A percentile compares a stretch with the other conserved stretches of the same genome.
These are phyloP conservation scores for Sphecodes monilicornis DNA, from an alignment of 2,888 invertebrate species.

Conservation along the genomic window DNA sequence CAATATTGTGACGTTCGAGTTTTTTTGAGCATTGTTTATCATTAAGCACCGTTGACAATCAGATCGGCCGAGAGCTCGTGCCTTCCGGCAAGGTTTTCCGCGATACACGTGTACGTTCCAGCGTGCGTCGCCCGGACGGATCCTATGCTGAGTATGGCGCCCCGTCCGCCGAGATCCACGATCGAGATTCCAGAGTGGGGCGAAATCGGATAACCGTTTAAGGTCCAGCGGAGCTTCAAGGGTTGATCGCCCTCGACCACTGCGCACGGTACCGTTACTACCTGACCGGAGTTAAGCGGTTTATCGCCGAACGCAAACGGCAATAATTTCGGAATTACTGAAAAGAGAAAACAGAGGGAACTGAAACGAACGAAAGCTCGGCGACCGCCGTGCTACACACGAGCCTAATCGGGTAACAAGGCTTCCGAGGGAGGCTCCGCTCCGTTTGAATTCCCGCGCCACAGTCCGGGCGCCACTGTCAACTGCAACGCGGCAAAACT, in stretches of 20 bases:
- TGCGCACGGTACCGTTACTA: conserved; percentile 87
- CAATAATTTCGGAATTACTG: conserved; percentile 83
- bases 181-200: conserved; percentile 85
- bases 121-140: conserved; percentile 86
- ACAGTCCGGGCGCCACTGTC: neutral
- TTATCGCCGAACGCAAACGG: conserved; percentile 87
- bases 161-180: conserved; percentile 88
- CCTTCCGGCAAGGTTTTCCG: conserved; percentile 86
- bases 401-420: neutral
- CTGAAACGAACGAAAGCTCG: conserved; percentile 13
- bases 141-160: conserved; percentile 87
- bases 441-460: neutral
- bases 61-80: conserved; percentile 86
- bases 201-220: conserved; percentile 83
- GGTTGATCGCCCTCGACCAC: conserved; percentile 89
- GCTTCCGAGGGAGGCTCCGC: neutral
- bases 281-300: conserved; percentile 87
- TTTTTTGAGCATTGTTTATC: conserved; percentile 35
- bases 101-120: conserved; percentile 87
- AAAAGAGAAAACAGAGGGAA: conserved; percentile 68
- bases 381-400: neutral
- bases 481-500: neutral
- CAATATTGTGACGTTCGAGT: conserved; percentile 59
- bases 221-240: conserved; percentile 88
- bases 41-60: conserved; percentile 85